Evolutionary conservation across 2,888 invertebrate species (phyloP).

Genomic region (Harpalus rufipes): DNA sequence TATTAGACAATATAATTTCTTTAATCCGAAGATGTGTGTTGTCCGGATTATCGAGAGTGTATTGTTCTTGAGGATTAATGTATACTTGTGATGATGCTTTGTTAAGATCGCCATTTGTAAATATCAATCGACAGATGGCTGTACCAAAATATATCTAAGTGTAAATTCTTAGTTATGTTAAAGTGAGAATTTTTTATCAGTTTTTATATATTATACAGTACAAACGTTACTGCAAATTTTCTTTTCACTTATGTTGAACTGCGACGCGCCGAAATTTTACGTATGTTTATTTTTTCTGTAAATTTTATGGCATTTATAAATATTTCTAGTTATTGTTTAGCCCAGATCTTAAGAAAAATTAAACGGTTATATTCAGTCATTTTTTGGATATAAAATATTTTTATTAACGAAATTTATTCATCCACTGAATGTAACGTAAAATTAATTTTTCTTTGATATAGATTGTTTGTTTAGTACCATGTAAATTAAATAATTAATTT

Average conservation of each 20-base stretch:
- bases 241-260: slow-evolving; percentile 32
- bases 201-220: slow-evolving; percentile 54
- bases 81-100: slow-evolving; percentile 58
- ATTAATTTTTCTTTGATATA: slow-evolving; percentile 47
- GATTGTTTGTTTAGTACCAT: slow-evolving; percentile 44
- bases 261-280: slow-evolving; percentile 49
- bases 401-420: slow-evolving; percentile 27
- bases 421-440: slow-evolving; percentile 3
- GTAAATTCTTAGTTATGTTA: slow-evolving; percentile 59
- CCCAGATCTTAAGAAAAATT: slow-evolving; percentile 39
- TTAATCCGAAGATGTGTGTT: background rate
- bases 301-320: slow-evolving; percentile 57
- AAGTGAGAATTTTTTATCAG: slow-evolving; percentile 55
- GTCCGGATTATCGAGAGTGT: background rate
- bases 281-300: slow-evolving; percentile 57
- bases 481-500: slow-evolving; percentile 52
- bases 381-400: slow-evolving; percentile 29
- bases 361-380: slow-evolving; percentile 15
- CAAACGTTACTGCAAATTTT: slow-evolving; percentile 55
- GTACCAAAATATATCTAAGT: slow-evolving; percentile 64
- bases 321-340: slow-evolving; percentile 53
- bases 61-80: slow-evolving; percentile 19
- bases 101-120: slow-evolving; percentile 56
- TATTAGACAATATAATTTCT: slow-evolving; percentile 16
- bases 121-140: slow-evolving; percentile 55